phyloP scores from a whole-genome alignment of 92 coral and sea anemone genomes.

The Zoanthus gigantus region DNA sequence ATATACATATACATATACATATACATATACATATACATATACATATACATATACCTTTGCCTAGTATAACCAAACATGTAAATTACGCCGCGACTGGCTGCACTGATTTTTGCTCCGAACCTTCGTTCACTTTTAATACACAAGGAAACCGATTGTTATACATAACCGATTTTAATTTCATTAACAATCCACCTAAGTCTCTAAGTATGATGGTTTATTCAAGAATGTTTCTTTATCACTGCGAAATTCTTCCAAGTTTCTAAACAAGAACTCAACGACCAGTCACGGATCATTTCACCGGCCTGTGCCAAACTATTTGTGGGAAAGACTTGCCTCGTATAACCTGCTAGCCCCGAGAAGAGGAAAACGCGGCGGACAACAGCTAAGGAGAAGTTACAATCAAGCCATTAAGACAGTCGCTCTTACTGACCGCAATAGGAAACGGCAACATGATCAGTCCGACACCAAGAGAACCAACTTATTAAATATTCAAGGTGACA shows the following conservation, averaged over 20 bases:
- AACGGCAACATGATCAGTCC: constrained; percentile 17
- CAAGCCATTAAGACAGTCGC: neutral
- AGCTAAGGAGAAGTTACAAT: constrained; percentile 1
- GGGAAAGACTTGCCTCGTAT: neutral
- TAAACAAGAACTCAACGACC: constrained; percentile 8
- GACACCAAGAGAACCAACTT: neutral
- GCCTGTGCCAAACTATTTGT: constrained; percentile 43
- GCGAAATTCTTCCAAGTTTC: neutral
- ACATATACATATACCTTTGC: too few species aligned
- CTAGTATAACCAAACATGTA: too few species aligned
- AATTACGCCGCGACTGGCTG: too few species aligned
- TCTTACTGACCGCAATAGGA: neutral
- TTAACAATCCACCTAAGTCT: too few species aligned
- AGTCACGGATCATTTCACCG: constrained; percentile 9
- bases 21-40: too few species aligned
- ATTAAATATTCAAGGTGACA: constrained; percentile 20
- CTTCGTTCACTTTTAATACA: too few species aligned
- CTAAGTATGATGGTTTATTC: neutral
- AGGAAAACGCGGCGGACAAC: constrained; percentile 1
- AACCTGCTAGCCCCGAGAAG: neutral
- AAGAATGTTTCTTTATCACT: neutral
- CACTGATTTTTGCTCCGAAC: too few species aligned
- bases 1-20: too few species aligned
- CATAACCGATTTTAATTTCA: too few species aligned
- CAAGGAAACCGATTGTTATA: too few species aligned